These are phyloP conservation scores for Apis mellifera DNA, from an alignment of 1,140 invertebrate genomes.

Conservation along the genomic window Amel_HAv3.1 CM009931.2:4240001-4240500, in stretches of 20 bases:
- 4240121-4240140: not conserved
- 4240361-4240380: conserved; percentile 3
- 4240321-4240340: not conserved
- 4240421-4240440: not conserved
- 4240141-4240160: conserved; percentile 25
- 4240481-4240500: too few species aligned
- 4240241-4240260: not conserved
- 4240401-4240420: not conserved
- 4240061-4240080: conserved; percentile 4
- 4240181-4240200: conserved; percentile 39
- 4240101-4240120: conserved; percentile 45
- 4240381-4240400: not conserved
- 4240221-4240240: conserved; percentile 17
- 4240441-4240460: not conserved
- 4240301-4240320: conserved; percentile 18
- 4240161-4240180: conserved; percentile 53
- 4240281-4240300: conserved; percentile 27
- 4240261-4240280: conserved; percentile 44
- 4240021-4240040: conserved; percentile 3
- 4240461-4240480: not conserved
- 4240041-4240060: conserved; percentile 31
- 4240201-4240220: conserved; percentile 60
- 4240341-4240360: not conserved
- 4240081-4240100: conserved; percentile 46
- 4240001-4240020: conserved; percentile 46